phyloP scores from a whole-genome alignment of 1,140 invertebrate genomes.

The Drosophila mauritiana region DNA sequence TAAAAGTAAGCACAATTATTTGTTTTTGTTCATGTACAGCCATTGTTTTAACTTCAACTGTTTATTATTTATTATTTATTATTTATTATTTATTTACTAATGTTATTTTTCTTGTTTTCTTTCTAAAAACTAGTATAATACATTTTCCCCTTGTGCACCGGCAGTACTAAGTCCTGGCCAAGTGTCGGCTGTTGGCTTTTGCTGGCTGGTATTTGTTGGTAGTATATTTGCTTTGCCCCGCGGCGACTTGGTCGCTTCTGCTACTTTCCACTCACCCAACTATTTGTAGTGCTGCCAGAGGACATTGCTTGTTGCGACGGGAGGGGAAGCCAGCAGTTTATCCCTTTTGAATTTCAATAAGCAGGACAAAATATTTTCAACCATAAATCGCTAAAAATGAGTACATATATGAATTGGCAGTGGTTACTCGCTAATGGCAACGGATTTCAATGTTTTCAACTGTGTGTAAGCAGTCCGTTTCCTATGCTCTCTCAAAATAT shows the following conservation, averaged over 20 bases:
- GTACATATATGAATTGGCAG: slow-evolving; percentile 29
- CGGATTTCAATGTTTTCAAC: background rate
- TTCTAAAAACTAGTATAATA: background rate
- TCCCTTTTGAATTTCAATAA: slow-evolving; percentile 75
- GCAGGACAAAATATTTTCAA: slow-evolving; percentile 61
- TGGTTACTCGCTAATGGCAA: slow-evolving; percentile 17
- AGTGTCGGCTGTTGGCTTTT: slow-evolving; percentile 45
- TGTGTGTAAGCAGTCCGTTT: background rate
- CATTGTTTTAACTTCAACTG: background rate
- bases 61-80: background rate
- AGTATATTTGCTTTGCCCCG: slow-evolving; percentile 62
- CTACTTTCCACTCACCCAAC: slow-evolving; percentile 40
- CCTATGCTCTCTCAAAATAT: background rate
- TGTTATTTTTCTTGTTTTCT: background rate
- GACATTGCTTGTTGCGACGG: background rate
- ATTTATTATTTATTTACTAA: background rate
- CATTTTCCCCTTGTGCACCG: slow-evolving; percentile 4
- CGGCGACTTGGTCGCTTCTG: slow-evolving; percentile 48
- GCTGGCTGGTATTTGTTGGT: slow-evolving; percentile 38
- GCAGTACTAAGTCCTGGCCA: slow-evolving; percentile 31
- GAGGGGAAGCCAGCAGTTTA: slow-evolving; percentile 26
- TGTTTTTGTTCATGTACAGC: background rate
- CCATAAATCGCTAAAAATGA: slow-evolving; percentile 64
- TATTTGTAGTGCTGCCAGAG: slow-evolving; percentile 28
- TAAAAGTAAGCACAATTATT: background rate